A percentile compares a stretch with the other conserved stretches of the same genome.
These are phyloP conservation scores for Phaenicophaeus curvirostris DNA, from an alignment of 2,797 vertebrate species.

Conservation along the genomic window DNA sequence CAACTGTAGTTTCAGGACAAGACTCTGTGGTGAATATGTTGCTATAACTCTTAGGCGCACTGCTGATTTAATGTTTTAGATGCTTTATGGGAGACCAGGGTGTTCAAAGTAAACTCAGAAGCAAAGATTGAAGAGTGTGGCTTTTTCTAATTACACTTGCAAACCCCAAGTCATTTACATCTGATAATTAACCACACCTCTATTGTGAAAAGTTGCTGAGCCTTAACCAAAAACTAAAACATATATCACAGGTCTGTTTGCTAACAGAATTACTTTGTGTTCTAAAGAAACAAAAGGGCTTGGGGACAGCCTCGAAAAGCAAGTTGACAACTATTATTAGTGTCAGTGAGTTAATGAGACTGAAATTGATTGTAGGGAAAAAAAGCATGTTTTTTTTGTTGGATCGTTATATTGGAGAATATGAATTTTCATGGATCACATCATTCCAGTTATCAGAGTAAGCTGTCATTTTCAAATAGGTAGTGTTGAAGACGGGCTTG, in stretches of 20 bases:
- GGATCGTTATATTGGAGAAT: not conserved
- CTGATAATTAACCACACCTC: not conserved
- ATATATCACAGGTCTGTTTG: accelerated
- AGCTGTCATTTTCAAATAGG: not conserved
- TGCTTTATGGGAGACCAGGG: not conserved
- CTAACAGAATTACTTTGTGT: not conserved
- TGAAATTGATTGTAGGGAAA: not conserved
- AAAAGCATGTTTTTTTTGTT: not conserved
- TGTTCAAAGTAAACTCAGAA: not conserved
- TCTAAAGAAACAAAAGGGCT: not conserved
- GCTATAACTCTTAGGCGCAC: accelerated
- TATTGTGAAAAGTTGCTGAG: not conserved
- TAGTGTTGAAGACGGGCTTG: not conserved
- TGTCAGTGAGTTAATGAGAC: not conserved
- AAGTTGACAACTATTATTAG: accelerated
- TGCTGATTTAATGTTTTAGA: too few relatives aligned
- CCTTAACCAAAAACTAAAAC: not conserved
- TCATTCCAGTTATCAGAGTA: not conserved
- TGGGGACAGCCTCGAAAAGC: not conserved
- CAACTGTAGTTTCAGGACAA: not conserved
- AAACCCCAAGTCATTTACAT: not conserved
- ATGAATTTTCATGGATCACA: not conserved
- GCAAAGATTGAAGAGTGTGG: not conserved
- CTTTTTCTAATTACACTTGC: not conserved
- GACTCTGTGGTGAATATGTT: not conserved